Evolutionary conservation across 2,113 vertebrate genomes (phyloP).

Genomic region (Epinephelus lanceolatus): DNA sequence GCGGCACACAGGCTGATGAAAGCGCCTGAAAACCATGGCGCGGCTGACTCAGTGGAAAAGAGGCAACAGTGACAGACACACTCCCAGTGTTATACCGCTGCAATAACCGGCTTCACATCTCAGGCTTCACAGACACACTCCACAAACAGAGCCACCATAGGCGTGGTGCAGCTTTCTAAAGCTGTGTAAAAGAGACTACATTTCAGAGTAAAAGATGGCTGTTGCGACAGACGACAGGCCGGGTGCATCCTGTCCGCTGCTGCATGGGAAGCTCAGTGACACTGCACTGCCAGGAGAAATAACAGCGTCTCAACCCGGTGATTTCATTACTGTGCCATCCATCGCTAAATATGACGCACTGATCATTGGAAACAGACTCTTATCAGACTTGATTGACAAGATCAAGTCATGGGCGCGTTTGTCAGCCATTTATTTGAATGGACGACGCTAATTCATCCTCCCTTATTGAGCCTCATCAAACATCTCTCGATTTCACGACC

Average conservation of each 20-base stretch:
- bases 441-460: too few relatives aligned
- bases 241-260: not conserved
- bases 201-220: constrained; percentile 20
- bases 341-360: too few relatives aligned
- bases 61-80: not conserved
- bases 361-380: not conserved
- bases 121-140: too few relatives aligned
- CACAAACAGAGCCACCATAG: not conserved
- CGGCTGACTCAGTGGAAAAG: not conserved
- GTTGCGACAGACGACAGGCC: constrained; percentile 7
- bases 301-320: not conserved
- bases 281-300: not conserved
- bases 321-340: not conserved
- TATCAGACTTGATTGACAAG: too few relatives aligned
- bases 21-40: not conserved
- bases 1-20: too few relatives aligned
- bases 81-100: not conserved
- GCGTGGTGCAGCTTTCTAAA: not conserved
- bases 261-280: not conserved
- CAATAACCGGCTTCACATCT: not conserved
- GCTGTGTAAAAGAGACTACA: too few relatives aligned
- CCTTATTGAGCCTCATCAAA: not conserved
- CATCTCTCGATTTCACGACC: too few relatives aligned
- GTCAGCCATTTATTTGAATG: not conserved
- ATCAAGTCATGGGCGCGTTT: not conserved